A percentile compares a stretch with the other conserved stretches of the same genome.
Evolutionary conservation across 92 coral and sea anemone species (phyloP).

Genomic region (Actinernus sp.): DNA sequence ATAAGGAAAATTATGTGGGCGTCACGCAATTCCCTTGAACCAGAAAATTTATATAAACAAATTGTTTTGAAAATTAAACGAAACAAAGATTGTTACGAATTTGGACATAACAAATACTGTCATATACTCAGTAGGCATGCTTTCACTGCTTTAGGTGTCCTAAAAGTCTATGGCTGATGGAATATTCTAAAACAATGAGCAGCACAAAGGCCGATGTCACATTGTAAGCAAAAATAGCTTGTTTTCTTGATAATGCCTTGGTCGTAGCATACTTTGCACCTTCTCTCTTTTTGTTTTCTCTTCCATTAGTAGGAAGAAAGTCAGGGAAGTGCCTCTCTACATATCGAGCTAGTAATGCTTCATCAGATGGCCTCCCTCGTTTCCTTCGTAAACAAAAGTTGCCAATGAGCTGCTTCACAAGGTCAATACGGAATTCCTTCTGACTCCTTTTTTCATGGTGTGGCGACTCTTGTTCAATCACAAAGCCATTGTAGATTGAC

Average conservation of each 20-base stretch:
- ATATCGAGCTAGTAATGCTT: conserved; percentile 6
- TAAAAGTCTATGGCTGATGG: no score
- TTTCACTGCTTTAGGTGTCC: no score
- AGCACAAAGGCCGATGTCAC: conserved; percentile 52
- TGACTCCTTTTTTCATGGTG: no score
- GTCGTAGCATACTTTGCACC: conserved; percentile 26
- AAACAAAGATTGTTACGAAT: no score
- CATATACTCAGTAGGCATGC: no score
- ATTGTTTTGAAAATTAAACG: no score
- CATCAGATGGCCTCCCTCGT: conserved; percentile 27
- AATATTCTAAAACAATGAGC: no score
- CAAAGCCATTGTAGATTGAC: not conserved
- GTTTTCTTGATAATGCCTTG: not conserved
- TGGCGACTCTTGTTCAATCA: not conserved
- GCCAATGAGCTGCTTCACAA: conserved; percentile 18
- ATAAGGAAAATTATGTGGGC: no score
- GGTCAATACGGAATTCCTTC: no score
- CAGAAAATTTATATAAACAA: no score
- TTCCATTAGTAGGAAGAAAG: conserved; percentile 25
- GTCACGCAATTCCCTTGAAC: no score
- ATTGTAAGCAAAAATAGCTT: conserved; percentile 18
- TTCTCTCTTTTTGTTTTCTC: conserved; percentile 20
- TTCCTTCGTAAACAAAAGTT: conserved; percentile 19
- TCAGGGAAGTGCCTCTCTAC: conserved; percentile 50
- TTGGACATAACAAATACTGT: no score